These are phyloP conservation scores for Volucella inanis DNA, from an alignment of 2,888 invertebrate genomes.

Conservation along the genomic window DNA sequence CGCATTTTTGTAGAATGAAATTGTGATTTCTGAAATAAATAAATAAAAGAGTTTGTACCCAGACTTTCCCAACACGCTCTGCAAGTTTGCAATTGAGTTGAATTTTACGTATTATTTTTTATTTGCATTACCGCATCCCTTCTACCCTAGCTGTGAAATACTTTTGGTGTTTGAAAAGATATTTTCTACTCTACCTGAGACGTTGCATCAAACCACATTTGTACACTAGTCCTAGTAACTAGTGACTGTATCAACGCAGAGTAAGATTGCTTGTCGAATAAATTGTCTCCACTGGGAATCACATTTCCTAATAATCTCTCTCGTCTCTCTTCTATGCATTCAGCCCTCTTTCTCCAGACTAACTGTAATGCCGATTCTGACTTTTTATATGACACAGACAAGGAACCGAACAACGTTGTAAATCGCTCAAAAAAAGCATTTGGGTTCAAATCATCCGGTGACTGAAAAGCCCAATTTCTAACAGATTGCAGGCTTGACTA, in stretches of 20 bases:
- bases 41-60: slow-evolving; percentile 26
- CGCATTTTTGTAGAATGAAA: slow-evolving; percentile 27
- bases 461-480: slow-evolving; percentile 23
- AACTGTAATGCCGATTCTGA: background rate
- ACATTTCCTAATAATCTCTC: too few relatives aligned
- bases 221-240: too few relatives aligned
- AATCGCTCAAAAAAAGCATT: slow-evolving; percentile 23
- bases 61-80: slow-evolving; percentile 7
- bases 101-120: background rate
- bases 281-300: too few relatives aligned
- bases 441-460: slow-evolving; percentile 27
- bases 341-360: too few relatives aligned
- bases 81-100: slow-evolving; percentile 23
- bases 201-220: too few relatives aligned
- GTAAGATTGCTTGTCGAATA: too few relatives aligned
- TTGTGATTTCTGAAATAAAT: slow-evolving; percentile 21
- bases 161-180: too few relatives aligned
- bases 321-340: too few relatives aligned
- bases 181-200: too few relatives aligned
- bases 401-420: slow-evolving; percentile 3
- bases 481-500: slow-evolving; percentile 16
- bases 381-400: slow-evolving; percentile 13
- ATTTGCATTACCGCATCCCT: slow-evolving; percentile 10
- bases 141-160: background rate
- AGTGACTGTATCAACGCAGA: too few relatives aligned